Base-by-base conservation (phyloP, 2,888 invertebrate genomes). In the Eupithecia dodoneata region DNA sequence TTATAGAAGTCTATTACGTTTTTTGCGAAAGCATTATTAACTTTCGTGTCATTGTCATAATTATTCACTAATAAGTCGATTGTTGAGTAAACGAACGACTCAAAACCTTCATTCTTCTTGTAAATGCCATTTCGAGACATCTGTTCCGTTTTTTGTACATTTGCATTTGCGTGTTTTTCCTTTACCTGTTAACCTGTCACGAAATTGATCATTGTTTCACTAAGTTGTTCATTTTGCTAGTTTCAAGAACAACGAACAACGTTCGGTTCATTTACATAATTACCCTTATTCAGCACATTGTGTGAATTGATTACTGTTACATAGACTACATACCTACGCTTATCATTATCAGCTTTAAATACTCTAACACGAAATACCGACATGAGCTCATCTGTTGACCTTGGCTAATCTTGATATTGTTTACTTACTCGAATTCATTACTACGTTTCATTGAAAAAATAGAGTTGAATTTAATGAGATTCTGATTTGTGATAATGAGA, bases 211-310 rank as follows among this genome's bases (percentile, higher is more conserved):
- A 70, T 70, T 70, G 18, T 70, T 70, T 47, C 15, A 47, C 9
- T 18, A 9, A 59, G 18, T 59, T 59, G 18, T 18, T 55, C 55
- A 55, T 55, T 10, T 65, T 65, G 67, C 18, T 44, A 10, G 69
- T 69, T 69, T 47, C 44, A 18, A 47, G 47, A 13, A 69, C 69
- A 77, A 71, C 76, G 55, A 12, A 7, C n/a, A 44, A 74, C 71
- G 76, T 72, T 73, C 73, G n/a, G 44, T 55, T 66, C 81, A 87
- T 89, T 86, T 86, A 84, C 87, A 88, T 90, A 89, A 91, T 89
- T 88, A 87, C 73, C 82, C 87, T 85, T 87, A 88, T 88, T 88
- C 80, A 66, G 81, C 80, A 81, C 83, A 81, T 81, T 81, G 82
- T 79, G 79, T 78, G 74, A 84, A 83, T 85, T 85, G 84, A 85